These are phyloP conservation scores for Herpetotheres cachinnans DNA, from an alignment of 2,113 vertebrate genomes.

Conservation along the genomic window DNA sequence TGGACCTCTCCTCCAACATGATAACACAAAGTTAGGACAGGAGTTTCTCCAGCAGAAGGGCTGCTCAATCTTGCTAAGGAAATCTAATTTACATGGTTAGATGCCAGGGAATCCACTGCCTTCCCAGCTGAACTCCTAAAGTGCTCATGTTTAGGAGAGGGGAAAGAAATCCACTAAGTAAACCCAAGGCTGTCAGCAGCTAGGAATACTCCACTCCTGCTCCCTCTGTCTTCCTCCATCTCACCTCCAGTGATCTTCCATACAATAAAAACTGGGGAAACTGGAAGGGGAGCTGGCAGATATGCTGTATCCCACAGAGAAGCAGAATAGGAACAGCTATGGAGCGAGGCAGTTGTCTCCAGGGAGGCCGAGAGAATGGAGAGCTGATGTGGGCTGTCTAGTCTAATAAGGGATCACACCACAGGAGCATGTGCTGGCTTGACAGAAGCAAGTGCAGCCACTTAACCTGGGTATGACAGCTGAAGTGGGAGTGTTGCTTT, in stretches of 20 bases:
- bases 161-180: background rate
- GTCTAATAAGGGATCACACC: conserved; percentile 82
- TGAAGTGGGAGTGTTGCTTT: conserved; percentile 22
- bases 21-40: background rate
- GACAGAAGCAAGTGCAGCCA: conserved; percentile 70
- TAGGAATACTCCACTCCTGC: background rate
- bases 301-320: conserved; percentile 37
- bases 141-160: background rate
- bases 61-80: background rate
- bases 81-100: background rate
- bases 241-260: background rate
- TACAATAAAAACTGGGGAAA: background rate
- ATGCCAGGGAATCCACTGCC: background rate
- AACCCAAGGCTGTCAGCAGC: background rate
- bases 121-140: background rate
- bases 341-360: conserved; percentile 28
- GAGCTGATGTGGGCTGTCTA: conserved; percentile 78
- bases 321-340: conserved; percentile 55
- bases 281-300: conserved; percentile 17
- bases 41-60: background rate
- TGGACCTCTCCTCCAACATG: background rate
- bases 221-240: background rate
- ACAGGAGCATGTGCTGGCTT: conserved; percentile 61
- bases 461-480: conserved; percentile 65
- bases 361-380: conserved; percentile 48